Conservation (phyloP, 2,113 vertebrate genomes). For the Megaptera novaeangliae region DNA sequence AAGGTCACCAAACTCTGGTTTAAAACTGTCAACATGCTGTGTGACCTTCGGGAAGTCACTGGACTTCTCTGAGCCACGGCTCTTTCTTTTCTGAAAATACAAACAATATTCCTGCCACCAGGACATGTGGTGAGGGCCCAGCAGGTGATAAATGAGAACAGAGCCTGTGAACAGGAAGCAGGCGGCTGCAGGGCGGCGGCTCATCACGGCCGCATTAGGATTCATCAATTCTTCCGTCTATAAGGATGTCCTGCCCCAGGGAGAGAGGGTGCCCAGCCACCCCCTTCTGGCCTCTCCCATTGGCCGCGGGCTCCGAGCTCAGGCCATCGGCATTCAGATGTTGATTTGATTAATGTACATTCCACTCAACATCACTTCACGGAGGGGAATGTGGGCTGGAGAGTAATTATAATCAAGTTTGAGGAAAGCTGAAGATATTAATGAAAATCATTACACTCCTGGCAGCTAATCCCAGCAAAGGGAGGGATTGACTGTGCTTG, state of each 20-base stretch:
- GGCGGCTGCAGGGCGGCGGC: background rate
- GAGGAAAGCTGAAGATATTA: conserved; percentile 20
- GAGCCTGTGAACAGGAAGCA: accelerated
- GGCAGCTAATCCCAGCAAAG: background rate
- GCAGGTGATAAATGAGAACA: background rate
- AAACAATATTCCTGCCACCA: too few relatives aligned
- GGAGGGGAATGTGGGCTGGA: background rate
- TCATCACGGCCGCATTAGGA: background rate
- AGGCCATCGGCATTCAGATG: background rate
- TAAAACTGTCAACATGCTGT: background rate
- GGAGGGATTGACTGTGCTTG: background rate
- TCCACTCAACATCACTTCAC: background rate
- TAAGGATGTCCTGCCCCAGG: background rate
- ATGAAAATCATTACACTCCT: conserved; percentile 24
- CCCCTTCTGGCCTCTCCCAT: background rate
- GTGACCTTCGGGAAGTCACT: background rate
- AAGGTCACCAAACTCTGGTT: background rate
- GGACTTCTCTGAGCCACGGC: background rate
- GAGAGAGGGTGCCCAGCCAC: accelerated
- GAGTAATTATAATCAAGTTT: conserved; percentile 50
- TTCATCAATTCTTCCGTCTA: background rate
- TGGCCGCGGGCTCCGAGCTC: background rate
- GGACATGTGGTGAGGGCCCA: background rate
- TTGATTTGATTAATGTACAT: background rate
- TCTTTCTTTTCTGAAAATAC: background rate